Evolutionary conservation across 2,797 vertebrate species (phyloP).

Genomic region (Spondyliosoma cantharus): DNA sequence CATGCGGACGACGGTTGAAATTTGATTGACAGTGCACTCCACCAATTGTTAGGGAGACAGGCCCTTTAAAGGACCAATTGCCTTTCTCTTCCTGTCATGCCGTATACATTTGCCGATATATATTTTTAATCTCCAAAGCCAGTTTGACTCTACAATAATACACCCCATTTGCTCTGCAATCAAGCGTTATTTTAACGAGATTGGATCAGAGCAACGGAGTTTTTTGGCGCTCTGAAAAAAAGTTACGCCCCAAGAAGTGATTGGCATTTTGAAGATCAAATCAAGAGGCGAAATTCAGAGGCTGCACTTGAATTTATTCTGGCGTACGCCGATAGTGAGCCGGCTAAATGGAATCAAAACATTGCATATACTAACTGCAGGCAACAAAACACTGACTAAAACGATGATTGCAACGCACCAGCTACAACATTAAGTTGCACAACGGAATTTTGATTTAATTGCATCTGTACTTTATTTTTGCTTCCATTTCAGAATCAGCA

Average conservation of each 20-base stretch:
- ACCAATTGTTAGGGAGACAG: constrained; percentile 50
- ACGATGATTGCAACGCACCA: fast-evolving
- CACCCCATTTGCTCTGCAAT: background rate
- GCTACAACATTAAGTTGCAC: fast-evolving
- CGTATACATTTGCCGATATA: background rate
- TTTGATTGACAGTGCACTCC: constrained; percentile 55
- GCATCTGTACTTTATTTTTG: background rate
- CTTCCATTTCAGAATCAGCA: background rate
- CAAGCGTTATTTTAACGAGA: background rate
- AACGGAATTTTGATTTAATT: background rate
- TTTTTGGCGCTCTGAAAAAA: constrained; percentile 5
- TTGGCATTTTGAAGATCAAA: constrained; percentile 60
- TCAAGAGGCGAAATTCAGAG: constrained; percentile 2
- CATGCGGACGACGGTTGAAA: constrained; percentile 28
- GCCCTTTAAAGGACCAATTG: constrained; percentile 69
- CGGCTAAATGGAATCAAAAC: background rate
- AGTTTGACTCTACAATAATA: background rate
- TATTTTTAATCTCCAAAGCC: background rate
- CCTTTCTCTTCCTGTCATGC: constrained; percentile 55
- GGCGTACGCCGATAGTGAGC: constrained; percentile 9
- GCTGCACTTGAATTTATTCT: background rate
- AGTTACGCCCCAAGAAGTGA: constrained; percentile 46
- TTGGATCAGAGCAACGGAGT: background rate
- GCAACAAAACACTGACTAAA: background rate
- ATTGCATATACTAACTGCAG: fast-evolving